These are phyloP conservation scores for Paralvinella palmiformis DNA, from an alignment of 1,140 invertebrate genomes.

Conservation along the genomic window DNA sequence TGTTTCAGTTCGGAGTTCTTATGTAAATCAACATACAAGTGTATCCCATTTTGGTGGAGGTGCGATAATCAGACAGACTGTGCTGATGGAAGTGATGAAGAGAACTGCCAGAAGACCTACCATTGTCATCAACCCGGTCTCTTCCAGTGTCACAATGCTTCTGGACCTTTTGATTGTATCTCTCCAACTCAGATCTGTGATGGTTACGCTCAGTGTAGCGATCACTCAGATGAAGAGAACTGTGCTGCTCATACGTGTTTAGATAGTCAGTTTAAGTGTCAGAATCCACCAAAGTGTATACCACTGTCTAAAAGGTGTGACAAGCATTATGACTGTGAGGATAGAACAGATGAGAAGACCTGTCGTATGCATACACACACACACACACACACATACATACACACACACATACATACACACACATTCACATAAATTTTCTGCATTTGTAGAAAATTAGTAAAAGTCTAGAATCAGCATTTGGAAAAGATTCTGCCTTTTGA, in stretches of 20 bases:
- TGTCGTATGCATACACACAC: conserved; percentile 23
- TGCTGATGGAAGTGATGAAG: conserved; percentile 88
- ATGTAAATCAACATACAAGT: conserved; percentile 66
- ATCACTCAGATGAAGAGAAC: conserved; percentile 23
- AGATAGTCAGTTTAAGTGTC: conserved; percentile 54
- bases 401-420: too few species aligned
- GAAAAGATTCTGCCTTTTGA: too few species aligned
- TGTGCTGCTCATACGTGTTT: conserved; percentile 48
- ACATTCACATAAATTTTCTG: too few species aligned
- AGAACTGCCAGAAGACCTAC: conserved; percentile 58
- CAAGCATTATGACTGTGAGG: conserved; percentile 87
- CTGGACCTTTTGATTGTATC: conserved; percentile 54
- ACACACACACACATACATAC: too few species aligned
- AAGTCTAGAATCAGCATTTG: too few species aligned
- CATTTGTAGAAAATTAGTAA: too few species aligned
- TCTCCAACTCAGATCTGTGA: conserved; percentile 61
- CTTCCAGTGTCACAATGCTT: conserved; percentile 19
- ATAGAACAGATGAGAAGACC: conserved; percentile 80
- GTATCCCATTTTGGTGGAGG: conserved; percentile 61
- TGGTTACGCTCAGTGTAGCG: conserved; percentile 20
- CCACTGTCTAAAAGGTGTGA: conserved; percentile 89
- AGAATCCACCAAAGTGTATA: conserved; percentile 60
- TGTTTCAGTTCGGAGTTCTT: conserved; percentile 64
- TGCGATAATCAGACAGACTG: conserved; percentile 78
- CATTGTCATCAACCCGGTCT: conserved; percentile 16